A percentile compares a stretch with the other conserved stretches of the same genome.
Conservation (phyloP, 1,140 invertebrate genomes). For the Potamilus streckersoni region DNA sequence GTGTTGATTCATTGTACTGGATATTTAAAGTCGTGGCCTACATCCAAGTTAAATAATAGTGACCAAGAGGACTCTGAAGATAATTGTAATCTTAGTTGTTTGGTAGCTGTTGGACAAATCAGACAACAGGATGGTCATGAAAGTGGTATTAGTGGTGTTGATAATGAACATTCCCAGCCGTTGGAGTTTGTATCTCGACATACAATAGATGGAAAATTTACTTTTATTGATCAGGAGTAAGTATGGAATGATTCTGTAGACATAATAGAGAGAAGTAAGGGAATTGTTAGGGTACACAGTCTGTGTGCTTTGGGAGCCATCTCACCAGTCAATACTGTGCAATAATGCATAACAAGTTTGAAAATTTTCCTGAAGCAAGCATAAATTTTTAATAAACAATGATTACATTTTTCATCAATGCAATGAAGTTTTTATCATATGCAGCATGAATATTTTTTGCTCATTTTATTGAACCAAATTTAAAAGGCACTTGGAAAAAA, state of each 20-base stretch:
- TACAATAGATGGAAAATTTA: slow-evolving; percentile 74
- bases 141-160: slow-evolving; percentile 4
- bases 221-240: slow-evolving; percentile 79
- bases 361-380: too few species aligned
- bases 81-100: slow-evolving; percentile 83
- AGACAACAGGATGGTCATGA: slow-evolving; percentile 1
- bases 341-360: too few species aligned
- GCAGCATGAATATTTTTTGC: too few species aligned
- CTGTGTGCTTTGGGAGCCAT: too few species aligned
- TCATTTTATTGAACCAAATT: too few species aligned
- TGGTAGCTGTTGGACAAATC: slow-evolving; percentile 76
- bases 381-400: too few species aligned
- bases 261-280: too few species aligned
- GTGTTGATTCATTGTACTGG: slow-evolving; percentile 88
- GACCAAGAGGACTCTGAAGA: slow-evolving; percentile 73
- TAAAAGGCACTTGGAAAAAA: too few species aligned
- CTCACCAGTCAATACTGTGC: too few species aligned
- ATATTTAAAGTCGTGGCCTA: slow-evolving; percentile 92
- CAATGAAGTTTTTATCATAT: too few species aligned
- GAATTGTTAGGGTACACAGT: too few species aligned
- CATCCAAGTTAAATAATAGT: slow-evolving; percentile 79
- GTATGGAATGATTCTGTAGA: slow-evolving; percentile 5
- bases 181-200: slow-evolving; percentile 78
- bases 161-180: slow-evolving; percentile 62
- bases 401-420: too few species aligned